These are phyloP conservation scores for Ranitomeya imitator DNA, from an alignment of 2,113 vertebrate genomes.

Conservation along the genomic window DNA sequence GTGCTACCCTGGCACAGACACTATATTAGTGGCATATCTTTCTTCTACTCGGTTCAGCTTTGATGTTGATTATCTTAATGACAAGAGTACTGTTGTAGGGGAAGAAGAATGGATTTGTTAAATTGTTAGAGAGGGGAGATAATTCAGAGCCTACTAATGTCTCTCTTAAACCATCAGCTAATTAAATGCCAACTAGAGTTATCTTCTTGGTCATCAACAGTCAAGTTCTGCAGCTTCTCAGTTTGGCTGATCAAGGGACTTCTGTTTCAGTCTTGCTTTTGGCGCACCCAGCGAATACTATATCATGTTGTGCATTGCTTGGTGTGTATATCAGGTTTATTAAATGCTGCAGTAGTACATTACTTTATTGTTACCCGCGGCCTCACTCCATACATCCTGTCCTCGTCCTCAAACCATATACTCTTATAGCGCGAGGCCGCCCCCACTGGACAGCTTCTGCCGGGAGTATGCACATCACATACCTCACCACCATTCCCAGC, in stretches of 20 bases:
- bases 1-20: background rate
- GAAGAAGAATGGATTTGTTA: constrained; percentile 52
- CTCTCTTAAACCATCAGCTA: constrained; percentile 38
- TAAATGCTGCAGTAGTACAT: too few species aligned
- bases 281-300: background rate
- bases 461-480: too few species aligned
- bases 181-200: constrained; percentile 54
- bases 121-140: constrained; percentile 44
- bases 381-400: too few species aligned
- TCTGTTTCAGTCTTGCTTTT: background rate
- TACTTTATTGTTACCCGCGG: too few species aligned
- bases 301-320: background rate
- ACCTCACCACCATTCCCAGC: too few species aligned
- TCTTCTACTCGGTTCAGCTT: background rate
- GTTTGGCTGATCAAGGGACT: constrained; percentile 28
- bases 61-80: constrained; percentile 50
- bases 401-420: too few species aligned
- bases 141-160: constrained; percentile 40
- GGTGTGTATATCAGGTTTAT: background rate
- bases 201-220: constrained; percentile 47
- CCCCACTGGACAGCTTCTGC: too few species aligned
- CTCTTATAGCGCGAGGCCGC: too few species aligned
- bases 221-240: constrained; percentile 13
- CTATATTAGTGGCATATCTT: background rate
- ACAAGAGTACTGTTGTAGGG: constrained; percentile 20